These are phyloP conservation scores for Oreochromis aureus DNA, from an alignment of 2,113 vertebrate species.

Conservation along the genomic window DNA sequence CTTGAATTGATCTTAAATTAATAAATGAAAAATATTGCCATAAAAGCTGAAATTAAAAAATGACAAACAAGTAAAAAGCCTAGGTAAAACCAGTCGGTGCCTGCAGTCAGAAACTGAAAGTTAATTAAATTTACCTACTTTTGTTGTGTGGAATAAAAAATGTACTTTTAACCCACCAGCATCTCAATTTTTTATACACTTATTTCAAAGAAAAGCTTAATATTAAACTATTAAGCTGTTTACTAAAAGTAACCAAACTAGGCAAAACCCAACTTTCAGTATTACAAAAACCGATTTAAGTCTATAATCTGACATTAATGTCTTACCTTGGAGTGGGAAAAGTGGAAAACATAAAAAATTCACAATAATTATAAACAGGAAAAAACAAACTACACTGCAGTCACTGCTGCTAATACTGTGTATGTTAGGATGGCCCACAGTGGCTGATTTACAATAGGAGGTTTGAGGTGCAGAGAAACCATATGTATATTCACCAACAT, in stretches of 20 bases:
- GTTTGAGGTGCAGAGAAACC: background rate
- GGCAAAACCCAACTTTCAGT: background rate
- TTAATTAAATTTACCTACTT: background rate
- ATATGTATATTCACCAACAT: background rate
- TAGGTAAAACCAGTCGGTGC: background rate
- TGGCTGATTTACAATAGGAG: background rate
- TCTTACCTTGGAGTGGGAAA: background rate
- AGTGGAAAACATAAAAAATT: background rate
- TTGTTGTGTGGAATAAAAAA: background rate
- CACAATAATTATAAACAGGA: background rate
- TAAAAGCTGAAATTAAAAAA: background rate
- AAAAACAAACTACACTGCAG: background rate
- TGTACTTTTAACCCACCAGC: background rate
- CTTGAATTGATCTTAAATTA: background rate
- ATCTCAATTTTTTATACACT: background rate
- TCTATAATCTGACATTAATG: background rate
- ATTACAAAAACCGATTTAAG: background rate
- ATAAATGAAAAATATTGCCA: background rate
- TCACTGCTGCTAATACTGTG: background rate
- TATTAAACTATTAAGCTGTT: background rate
- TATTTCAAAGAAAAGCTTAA: background rate
- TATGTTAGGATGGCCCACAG: background rate
- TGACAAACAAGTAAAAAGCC: background rate
- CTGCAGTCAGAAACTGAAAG: background rate
- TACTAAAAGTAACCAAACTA: background rate